A percentile compares a stretch with the other conserved stretches of the same genome.
Evolutionary conservation across 2,888 invertebrate genomes (phyloP).

Genomic region (Synanthedon andrenaeformis): DNA sequence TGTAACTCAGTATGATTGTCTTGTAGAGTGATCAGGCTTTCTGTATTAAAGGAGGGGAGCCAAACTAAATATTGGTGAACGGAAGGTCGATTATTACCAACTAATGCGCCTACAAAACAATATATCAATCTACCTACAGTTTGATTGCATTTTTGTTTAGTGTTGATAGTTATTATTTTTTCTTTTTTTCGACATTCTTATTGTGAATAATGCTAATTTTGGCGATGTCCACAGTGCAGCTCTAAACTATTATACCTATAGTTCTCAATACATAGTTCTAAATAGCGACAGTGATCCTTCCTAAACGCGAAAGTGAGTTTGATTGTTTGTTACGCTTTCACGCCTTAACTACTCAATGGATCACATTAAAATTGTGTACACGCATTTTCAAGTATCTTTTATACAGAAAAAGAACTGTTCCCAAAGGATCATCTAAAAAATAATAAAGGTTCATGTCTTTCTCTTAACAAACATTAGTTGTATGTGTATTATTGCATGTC

Average conservation of each 20-base stretch:
- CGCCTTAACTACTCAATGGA: too few relatives aligned
- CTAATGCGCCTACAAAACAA: background rate
- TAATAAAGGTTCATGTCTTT: too few relatives aligned
- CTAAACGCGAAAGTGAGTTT: too few relatives aligned
- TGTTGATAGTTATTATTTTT: background rate
- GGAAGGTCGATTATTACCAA: conserved; percentile 2
- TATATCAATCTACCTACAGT: background rate
- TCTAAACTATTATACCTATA: background rate
- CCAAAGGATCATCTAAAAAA: too few relatives aligned
- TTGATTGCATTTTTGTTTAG: background rate
- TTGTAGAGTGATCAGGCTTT: conserved; percentile 13
- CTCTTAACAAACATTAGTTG: too few relatives aligned
- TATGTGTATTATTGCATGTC: too few relatives aligned
- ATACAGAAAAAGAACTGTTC: too few relatives aligned
- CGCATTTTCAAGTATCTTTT: too few relatives aligned
- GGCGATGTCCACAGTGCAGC: background rate
- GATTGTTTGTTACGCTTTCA: too few relatives aligned
- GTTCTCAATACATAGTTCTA: too few relatives aligned
- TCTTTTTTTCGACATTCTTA: background rate
- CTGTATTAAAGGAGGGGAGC: conserved; percentile 9
- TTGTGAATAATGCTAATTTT: background rate
- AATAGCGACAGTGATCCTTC: too few relatives aligned
- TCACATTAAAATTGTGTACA: too few relatives aligned
- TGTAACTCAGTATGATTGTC: conserved; percentile 38
- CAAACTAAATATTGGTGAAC: conserved; percentile 26